Base-by-base conservation (phyloP, 2,797 vertebrate genomes). In the Coracias cyanogaster region DNA sequence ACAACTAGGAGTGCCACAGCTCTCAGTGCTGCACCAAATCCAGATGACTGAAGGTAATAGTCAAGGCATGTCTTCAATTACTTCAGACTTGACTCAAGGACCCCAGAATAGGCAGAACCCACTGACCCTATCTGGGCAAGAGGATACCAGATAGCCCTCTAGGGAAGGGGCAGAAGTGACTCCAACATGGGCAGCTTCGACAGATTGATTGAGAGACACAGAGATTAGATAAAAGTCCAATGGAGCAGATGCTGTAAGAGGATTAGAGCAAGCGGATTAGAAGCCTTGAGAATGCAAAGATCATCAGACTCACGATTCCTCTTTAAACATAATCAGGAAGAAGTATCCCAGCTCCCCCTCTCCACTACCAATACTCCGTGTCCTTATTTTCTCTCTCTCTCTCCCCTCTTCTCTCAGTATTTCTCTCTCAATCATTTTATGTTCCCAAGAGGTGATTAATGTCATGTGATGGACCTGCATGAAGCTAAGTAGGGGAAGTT, bases 221-320 rank as follows among this genome's bases (percentile, higher is more conserved):
- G n/a, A 94, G 77, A 98, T 96, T 94, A 98, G 97, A 97, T 98
- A 94, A 94, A 96, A 97, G 72, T 52, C 92, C 55, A 90, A 96
- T 66, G 95, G 54, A 97, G 87, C 93, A 97, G 96, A 97, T 79
- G 93, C 86, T 86, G 37, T 93, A 98, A 98, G 96, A 98, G 94
- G 97, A 98, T 98, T 98, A 97, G 43, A 67, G 90, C 88, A 91
- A 97, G 95, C 39, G 3, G 97, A 98, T 98, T 97, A 98, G 86
- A 94, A 95, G 66, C 83, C 89, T 94, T 90, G 87, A 96, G 93
- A 97, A 97, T 46, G 87, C 60, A 94, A 94, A 83, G 84, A 91
- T 86, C 92, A 96, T 58, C 90, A 91, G 85, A 97, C 81, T 96
- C 91, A 86, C 21, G 2, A 88, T 96, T 97, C 77, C 78, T 96